phyloP scores from a whole-genome alignment of 2,888 invertebrate species.

The Xestia xanthographa region DNA sequence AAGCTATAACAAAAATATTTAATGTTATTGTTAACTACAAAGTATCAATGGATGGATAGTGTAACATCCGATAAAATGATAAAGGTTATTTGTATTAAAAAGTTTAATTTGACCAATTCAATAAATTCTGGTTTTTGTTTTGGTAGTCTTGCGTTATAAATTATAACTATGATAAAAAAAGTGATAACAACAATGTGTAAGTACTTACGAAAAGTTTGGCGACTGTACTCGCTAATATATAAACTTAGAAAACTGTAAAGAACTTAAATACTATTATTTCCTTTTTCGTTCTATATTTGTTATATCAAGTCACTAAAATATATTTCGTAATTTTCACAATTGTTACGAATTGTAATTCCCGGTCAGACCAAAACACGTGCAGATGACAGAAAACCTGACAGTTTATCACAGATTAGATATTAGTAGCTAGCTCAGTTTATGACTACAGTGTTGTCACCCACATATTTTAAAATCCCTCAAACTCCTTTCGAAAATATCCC shows the following conservation, averaged over 20 bases:
- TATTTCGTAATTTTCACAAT: slow-evolving; percentile 23
- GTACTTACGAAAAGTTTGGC: not conserved
- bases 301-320: slow-evolving; percentile 4
- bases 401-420: too few relatives aligned
- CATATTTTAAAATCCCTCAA: not conserved
- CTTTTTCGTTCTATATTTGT: not conserved
- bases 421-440: too few relatives aligned
- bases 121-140: not conserved
- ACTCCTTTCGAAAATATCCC: not conserved
- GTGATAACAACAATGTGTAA: not conserved
- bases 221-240: not conserved
- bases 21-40: not conserved
- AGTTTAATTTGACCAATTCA: not conserved
- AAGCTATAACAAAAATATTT: slow-evolving; percentile 21
- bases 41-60: not conserved
- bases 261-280: slow-evolving; percentile 2
- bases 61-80: not conserved
- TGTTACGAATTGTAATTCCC: slow-evolving; percentile 18
- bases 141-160: not conserved
- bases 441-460: not conserved
- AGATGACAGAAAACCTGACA: not conserved
- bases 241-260: not conserved
- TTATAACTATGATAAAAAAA: not conserved
- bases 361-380: slow-evolving; percentile 16
- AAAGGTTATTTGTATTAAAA: not conserved